Base-by-base conservation (phyloP, 2,113 vertebrate species). In the Otocyon megalotis region DNA sequence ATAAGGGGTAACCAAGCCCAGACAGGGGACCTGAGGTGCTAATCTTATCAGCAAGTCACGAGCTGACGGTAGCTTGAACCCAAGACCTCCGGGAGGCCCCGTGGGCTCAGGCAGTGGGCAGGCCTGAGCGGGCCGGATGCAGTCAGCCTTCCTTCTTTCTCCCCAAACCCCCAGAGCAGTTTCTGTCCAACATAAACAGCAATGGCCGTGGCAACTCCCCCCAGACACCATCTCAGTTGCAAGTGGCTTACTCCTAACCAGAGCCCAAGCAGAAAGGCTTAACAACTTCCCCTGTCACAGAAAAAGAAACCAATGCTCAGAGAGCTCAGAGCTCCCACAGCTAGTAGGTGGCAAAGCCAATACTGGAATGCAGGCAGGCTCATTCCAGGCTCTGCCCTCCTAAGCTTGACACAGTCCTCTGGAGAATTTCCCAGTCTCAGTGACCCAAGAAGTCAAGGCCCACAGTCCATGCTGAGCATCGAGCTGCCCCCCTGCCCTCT, bases 391-490 rank as follows among this genome's bases (percentile, higher is more conserved):
- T 9, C 24, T 17, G 3, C 16, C 14, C 12, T 56, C 43, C 87
- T 56, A 2, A 37, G 12, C 5, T 16, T 0, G 32, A 19, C 35
- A 37, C 16, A 3, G 1, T 1, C 1, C 7, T 20, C 48, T 3
- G 15, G 50, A n/a, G 77, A 72, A 6, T 32, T 1, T 26, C 19
- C 4, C 22, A 2, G 0, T 11, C 24, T 74, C 76, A 8, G n/a
- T 0, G 9, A 14, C 10, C 9, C 5, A 20, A 60, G 43, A 35
- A 20, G 15, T 53, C 10, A 6, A 37, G 72, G 20, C 28, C 15
- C 69, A 0, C 0, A 1, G 76, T 5, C 20, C 19, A 43, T 22
- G 0, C 28, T 1, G 53, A 32, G 56, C 50, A 35, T 32, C 50
- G 35, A 35, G 43, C 67, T 28, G 3, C 63, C 37, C n/a, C 28